Evolutionary conservation across 2,888 invertebrate species (phyloP).

Genomic region (Ennomos quercinarius): DNA sequence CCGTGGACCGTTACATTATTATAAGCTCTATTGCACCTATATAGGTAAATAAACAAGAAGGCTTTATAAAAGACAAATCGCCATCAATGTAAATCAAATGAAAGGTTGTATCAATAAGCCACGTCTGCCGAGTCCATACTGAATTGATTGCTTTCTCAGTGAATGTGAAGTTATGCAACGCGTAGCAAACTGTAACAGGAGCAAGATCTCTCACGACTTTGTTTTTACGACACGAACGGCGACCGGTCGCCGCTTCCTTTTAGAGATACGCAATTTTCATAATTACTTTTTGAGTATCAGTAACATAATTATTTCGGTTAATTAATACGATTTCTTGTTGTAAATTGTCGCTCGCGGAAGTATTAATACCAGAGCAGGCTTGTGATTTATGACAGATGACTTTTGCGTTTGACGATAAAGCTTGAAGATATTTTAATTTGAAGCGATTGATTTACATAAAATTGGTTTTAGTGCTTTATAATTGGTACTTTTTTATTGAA

Average conservation of each 20-base stretch:
- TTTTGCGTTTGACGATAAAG: constrained; percentile 65
- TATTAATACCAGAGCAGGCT: constrained; percentile 33
- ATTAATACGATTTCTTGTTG: constrained; percentile 29
- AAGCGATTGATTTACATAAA: background rate
- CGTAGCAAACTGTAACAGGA: constrained; percentile 31
- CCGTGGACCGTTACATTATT: too few relatives aligned
- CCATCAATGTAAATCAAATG: too few relatives aligned
- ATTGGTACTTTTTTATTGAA: too few relatives aligned
- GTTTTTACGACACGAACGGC: constrained; percentile 24
- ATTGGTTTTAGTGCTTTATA: too few relatives aligned
- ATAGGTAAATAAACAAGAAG: too few relatives aligned
- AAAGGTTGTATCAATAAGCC: too few relatives aligned
- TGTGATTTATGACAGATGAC: constrained; percentile 57
- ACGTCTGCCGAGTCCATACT: constrained; percentile 11
- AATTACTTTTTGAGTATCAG: constrained; percentile 31
- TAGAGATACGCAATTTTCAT: constrained; percentile 27
- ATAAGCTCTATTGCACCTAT: too few relatives aligned
- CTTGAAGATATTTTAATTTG: background rate
- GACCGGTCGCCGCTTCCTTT: constrained; percentile 17
- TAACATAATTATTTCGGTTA: constrained; percentile 30
- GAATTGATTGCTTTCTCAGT: constrained; percentile 14
- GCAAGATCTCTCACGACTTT: constrained; percentile 29
- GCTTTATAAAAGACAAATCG: too few relatives aligned
- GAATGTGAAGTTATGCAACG: constrained; percentile 32
- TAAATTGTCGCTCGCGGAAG: constrained; percentile 44